phyloP scores from a whole-genome alignment of 1,140 invertebrate genomes.

The Trinorchestia longiramus region DNA sequence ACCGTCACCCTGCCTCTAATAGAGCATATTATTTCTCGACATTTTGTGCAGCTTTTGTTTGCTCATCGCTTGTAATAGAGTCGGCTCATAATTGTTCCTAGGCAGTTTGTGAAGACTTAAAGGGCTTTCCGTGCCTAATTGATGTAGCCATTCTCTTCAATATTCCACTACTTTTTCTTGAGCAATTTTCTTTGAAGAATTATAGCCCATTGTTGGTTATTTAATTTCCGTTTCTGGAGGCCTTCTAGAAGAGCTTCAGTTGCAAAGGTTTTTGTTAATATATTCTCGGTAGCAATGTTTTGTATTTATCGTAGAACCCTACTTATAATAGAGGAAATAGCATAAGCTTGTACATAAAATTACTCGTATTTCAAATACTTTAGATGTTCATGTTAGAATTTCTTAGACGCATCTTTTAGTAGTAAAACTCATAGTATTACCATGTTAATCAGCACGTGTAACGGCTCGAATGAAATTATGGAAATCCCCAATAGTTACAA shows the following conservation, averaged over 20 bases:
- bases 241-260: not conserved
- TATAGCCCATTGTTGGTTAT: not conserved
- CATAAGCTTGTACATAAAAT: not conserved
- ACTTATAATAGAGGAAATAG: not conserved
- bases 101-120: constrained; percentile 38
- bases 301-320: not conserved
- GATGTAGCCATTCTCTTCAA: constrained; percentile 40
- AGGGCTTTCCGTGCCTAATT: constrained; percentile 28
- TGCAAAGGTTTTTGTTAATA: not conserved
- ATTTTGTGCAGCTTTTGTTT: constrained; percentile 44
- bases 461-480: not conserved
- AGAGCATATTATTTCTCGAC: constrained; percentile 46
- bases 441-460: not conserved
- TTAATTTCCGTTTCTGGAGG: not conserved
- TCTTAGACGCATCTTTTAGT: not conserved
- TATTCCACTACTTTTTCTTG: constrained; percentile 1
- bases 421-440: not conserved
- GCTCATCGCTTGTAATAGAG: constrained; percentile 35
- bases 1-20: constrained; percentile 37
- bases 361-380: not conserved
- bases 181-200: not conserved
- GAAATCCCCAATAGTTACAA: not conserved
- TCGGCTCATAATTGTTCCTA: constrained; percentile 12
- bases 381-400: not conserved
- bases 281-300: not conserved